Evolutionary conservation across 2,888 invertebrate genomes (phyloP), one percentile per base, ranked within the genome.

Genomic region (Conistra vaccinii): DNA sequence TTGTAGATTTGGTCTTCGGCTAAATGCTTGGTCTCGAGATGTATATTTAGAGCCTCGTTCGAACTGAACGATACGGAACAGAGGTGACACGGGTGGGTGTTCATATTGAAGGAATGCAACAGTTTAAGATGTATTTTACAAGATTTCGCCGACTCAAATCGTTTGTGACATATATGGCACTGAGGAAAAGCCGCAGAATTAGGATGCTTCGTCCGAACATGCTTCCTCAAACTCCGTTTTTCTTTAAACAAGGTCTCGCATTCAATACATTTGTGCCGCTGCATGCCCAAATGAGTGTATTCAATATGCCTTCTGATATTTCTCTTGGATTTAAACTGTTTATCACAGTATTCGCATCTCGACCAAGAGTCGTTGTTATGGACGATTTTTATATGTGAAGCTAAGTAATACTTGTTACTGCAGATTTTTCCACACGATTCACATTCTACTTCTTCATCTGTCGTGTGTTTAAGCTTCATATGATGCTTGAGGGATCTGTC

Each of bases 241-340:
- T 95, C 95, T 89, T 95, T 96, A 58, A 95, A 95, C 0, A 95
- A 76, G 0, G 94, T 94, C 32, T 94, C 95, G 17, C 95, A 96
- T 78, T 95, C 95, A 0, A 94, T 89, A 68, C 95, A 96, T 66
- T 94, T 95, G 69, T 95, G 91, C 51, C 95, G 85, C 70, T 94
- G 93, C 91, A 93, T 94, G 0, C 95, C 95, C 51, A 94, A 83
- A 86, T 96, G 96, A 0, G 94, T 95, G 29, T 93, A 93, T 68
- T 95, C 95, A 0, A 95, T 95, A 55, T 95, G 95, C 0, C 95
- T 76, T 0, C 94, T 83, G 0, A 95, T 95, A 74, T 95, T 95
- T 3, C 95, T 87, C 77, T 94, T 95, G 0, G 94, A 94, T 87
- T 94, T 95, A 29, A 95, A 95, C 4, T 91, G 89, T 45, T 95